Conservation (phyloP, 23 tunicate species). For the Oikopleura albicans region DNA sequence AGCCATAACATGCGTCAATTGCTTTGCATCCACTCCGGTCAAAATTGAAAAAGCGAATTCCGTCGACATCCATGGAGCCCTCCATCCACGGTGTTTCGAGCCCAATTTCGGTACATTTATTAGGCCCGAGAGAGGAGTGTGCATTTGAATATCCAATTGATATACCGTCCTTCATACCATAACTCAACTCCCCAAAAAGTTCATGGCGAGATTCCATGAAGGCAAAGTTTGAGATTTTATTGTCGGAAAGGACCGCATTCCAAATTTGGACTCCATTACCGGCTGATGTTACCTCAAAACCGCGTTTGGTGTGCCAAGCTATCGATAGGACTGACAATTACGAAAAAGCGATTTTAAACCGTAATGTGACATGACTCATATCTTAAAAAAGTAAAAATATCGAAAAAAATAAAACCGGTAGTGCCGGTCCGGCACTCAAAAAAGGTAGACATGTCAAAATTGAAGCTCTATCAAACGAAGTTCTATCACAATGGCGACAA, state of each 20-base stretch:
- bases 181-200: not conserved
- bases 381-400: no score
- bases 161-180: conserved; percentile 11
- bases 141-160: conserved; percentile 6
- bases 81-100: conserved; percentile 1
- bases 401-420: no score
- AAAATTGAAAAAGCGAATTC: conserved; percentile 12
- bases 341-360: no score
- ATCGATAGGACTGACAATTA: no score
- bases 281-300: not conserved
- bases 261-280: not conserved
- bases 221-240: not conserved
- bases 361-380: no score
- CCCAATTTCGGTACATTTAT: not conserved
- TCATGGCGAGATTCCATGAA: conserved; percentile 8
- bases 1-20: conserved; percentile 5
- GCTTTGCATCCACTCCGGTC: not conserved
- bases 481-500: no score
- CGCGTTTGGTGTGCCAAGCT: not conserved
- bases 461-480: no score
- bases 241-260: not conserved
- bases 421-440: no score
- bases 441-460: no score
- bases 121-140: not conserved
- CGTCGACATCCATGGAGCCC: conserved; percentile 1